Base-by-base conservation (phyloP, 92 coral and sea anemone genomes). In the Phymanthus crucifer region DNA sequence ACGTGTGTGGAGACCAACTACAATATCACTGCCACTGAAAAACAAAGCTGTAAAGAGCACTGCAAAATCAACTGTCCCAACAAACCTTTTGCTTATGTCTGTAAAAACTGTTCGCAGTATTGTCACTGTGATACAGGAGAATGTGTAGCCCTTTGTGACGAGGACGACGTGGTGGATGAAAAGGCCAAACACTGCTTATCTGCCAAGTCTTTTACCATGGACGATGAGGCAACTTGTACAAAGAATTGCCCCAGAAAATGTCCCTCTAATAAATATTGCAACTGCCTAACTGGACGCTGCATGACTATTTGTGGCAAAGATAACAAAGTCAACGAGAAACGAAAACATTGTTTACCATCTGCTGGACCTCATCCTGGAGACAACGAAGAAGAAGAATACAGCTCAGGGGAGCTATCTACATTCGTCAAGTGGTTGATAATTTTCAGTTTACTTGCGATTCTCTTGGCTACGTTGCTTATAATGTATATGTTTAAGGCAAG, bases 71-170 rank as follows among this genome's bases (percentile, higher is more conserved):
- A 89, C 24, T 96, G 99, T 66, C 89, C 93, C 4, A 82, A 70
- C n/a, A 74, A 87, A 5, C 50, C 68, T 12, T 96, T 96, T 48
- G 79, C 90, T 40, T 48, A 78, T n/a, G 85, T 82, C 17, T 96
- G 98, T 72, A 73, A 78, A 19, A 86, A 86, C 84, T 96, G 99
- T 58, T 80, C 93, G 37, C 76, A 87, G 83, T 86, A 82, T 50
- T 96, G 99, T 71, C 95, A 96, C 76, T 96, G 99, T 50, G 90
- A 90, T 31, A 72, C 87, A 0, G 99, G 99, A n/a, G 73, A 78
- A 29, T 96, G 99, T 48, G 87, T 94, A 17, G 74, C 87, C 9
- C 76, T 87, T 3, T 96, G 99, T 72, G 75, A 91, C 57, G 84
- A 78, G 24, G 82, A 83, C 14, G 94, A 93, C 70, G 83, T 72